Percentiles rank a stretch among this genome's conserved stretches.
Conservation (phyloP, 2,113 vertebrate species). For the Gallinago media region DNA sequence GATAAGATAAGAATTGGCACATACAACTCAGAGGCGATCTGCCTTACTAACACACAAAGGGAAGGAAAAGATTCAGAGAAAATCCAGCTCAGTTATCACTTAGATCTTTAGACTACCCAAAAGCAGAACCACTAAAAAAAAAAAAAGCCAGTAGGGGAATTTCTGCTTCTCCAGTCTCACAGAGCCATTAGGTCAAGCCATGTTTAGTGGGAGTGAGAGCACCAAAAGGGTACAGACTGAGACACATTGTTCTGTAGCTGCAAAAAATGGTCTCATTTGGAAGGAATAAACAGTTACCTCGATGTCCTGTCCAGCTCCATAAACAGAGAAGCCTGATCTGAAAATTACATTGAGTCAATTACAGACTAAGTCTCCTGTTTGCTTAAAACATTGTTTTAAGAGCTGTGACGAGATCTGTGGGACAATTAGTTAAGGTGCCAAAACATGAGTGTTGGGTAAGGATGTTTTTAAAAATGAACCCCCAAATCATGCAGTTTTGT, state of each 20-base stretch:
- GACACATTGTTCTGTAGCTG: background rate
- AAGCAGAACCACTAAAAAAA: slow-evolving; percentile 50
- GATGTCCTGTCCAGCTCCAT: background rate
- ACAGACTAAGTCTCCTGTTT: background rate
- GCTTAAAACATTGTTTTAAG: background rate
- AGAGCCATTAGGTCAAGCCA: background rate
- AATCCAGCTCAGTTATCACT: background rate
- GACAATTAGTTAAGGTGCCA: background rate
- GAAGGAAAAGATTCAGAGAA: background rate
- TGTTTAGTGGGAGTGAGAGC: background rate
- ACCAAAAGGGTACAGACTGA: background rate
- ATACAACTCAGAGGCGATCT: background rate
- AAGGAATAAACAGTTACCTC: background rate
- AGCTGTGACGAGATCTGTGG: background rate
- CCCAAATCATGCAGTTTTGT: background rate
- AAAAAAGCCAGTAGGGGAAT: background rate
- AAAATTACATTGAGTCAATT: background rate
- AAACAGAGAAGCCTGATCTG: background rate
- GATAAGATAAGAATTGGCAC: background rate
- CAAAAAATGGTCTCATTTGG: background rate
- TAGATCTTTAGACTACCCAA: background rate
- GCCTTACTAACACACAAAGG: background rate
- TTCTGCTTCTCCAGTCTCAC: background rate
- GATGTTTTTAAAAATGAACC: background rate
- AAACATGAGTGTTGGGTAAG: background rate